Evolutionary conservation across 1,140 invertebrate genomes (phyloP).

Genomic region (Drosophila bifasciata): DNA sequence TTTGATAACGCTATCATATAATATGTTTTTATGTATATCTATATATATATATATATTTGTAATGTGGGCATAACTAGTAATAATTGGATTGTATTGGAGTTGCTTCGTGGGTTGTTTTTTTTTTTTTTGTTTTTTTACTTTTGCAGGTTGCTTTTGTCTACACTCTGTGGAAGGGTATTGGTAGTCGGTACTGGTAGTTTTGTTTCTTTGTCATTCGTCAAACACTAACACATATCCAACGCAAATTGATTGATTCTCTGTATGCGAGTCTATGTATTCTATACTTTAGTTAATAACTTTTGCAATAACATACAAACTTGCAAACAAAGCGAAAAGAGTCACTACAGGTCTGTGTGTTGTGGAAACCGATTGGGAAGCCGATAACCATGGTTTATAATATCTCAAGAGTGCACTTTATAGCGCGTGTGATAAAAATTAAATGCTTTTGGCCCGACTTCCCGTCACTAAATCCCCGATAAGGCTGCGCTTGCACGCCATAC

Average conservation of each 20-base stretch:
- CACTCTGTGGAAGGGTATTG: slow-evolving; percentile 44
- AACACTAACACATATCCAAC: slow-evolving; percentile 23
- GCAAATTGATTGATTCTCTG: slow-evolving; percentile 24
- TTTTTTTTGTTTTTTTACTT: background rate
- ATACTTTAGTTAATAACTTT: slow-evolving; percentile 53
- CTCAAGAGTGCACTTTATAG: slow-evolving; percentile 11
- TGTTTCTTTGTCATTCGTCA: slow-evolving; percentile 37
- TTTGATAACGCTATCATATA: slow-evolving; percentile 67
- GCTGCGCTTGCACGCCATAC: slow-evolving; percentile 6
- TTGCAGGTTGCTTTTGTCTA: slow-evolving; percentile 54
- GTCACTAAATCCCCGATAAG: slow-evolving; percentile 38
- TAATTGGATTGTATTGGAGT: slow-evolving; percentile 46
- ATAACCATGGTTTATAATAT: slow-evolving; percentile 22
- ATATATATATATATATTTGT: slow-evolving; percentile 47
- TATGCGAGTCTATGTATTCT: slow-evolving; percentile 21
- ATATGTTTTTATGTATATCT: slow-evolving; percentile 42
- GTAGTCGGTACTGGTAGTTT: slow-evolving; percentile 34
- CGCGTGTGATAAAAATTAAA: slow-evolving; percentile 27
- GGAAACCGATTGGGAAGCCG: background rate
- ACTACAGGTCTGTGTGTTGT: background rate
- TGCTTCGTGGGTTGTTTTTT: slow-evolving; percentile 1
- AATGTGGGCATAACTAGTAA: slow-evolving; percentile 59
- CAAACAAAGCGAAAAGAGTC: slow-evolving; percentile 24
- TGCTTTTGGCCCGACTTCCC: slow-evolving; percentile 30
- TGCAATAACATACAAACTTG: slow-evolving; percentile 64